phyloP scores from a whole-genome alignment of 2,113 vertebrate species.

The Hylia prasina region DNA sequence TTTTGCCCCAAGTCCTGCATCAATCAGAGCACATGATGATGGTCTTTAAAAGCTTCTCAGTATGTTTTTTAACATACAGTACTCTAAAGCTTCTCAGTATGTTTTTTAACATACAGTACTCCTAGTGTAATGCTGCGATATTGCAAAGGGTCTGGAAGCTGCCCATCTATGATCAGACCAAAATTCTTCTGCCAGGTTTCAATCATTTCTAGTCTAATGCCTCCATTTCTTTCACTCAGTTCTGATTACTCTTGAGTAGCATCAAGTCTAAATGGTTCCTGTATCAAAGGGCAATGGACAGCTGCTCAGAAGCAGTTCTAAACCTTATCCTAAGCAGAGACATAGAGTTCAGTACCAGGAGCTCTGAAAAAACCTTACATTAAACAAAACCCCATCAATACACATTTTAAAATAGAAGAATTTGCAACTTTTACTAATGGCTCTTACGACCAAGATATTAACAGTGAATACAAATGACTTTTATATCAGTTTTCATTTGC shows the following conservation, averaged over 20 bases:
- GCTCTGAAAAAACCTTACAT: neutral
- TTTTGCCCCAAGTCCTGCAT: neutral
- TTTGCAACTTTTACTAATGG: neutral
- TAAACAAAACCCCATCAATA: neutral
- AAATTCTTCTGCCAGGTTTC: neutral
- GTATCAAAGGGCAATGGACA: neutral
- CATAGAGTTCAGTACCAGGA: neutral
- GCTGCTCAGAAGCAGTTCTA: neutral
- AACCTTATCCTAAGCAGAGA: neutral
- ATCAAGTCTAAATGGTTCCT: neutral
- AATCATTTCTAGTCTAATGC: neutral
- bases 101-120: neutral
- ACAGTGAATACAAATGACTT: neutral
- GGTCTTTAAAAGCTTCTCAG: neutral
- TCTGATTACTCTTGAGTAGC: neutral
- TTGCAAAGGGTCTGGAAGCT: neutral
- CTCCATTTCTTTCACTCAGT: neutral
- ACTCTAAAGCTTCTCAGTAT: neutral
- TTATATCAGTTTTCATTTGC: neutral
- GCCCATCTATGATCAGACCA: neutral
- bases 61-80: neutral
- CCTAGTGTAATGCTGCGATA: neutral
- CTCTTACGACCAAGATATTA: neutral
- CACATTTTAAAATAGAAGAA: neutral
- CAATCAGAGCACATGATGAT: neutral